A percentile compares a stretch with the other conserved stretches of the same genome.
These are phyloP conservation scores for Natator depressus DNA, from an alignment of 2,113 vertebrate species.

Conservation along the genomic window DNA sequence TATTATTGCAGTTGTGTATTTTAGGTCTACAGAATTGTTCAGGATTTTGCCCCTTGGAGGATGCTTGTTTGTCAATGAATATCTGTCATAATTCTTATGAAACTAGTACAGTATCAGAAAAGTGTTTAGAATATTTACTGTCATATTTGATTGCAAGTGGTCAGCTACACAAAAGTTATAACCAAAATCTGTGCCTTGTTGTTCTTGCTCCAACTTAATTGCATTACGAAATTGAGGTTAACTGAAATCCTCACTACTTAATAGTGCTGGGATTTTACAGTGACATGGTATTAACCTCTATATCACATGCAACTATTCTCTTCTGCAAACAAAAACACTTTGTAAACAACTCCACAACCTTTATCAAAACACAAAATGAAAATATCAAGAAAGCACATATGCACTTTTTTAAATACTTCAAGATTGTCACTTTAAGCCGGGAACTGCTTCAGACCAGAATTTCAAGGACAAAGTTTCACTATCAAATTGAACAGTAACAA, in stretches of 20 bases:
- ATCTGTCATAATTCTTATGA: fast-evolving
- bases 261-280: neutral
- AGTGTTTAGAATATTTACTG: neutral
- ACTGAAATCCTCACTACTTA: neutral
- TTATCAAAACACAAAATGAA: neutral
- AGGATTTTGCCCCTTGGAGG: neutral
- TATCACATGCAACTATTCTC: neutral
- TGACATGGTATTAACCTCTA: neutral
- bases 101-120: neutral
- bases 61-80: neutral
- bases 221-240: neutral
- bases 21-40: fast-evolving
- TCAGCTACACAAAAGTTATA: neutral
- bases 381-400: neutral
- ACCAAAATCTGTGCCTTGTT: neutral
- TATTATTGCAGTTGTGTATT: neutral
- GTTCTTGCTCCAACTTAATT: neutral
- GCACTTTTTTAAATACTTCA: neutral
- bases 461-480: neutral
- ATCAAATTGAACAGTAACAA: neutral
- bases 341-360: neutral
- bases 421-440: neutral
- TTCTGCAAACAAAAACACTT: neutral
- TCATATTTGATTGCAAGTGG: neutral
- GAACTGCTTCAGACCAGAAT: neutral